A percentile compares a stretch with the other conserved stretches of the same genome.
These are phyloP conservation scores for Ptilorrhoa leucosticta DNA, from an alignment of 2,113 vertebrate genomes.

Conservation along the genomic window DNA sequence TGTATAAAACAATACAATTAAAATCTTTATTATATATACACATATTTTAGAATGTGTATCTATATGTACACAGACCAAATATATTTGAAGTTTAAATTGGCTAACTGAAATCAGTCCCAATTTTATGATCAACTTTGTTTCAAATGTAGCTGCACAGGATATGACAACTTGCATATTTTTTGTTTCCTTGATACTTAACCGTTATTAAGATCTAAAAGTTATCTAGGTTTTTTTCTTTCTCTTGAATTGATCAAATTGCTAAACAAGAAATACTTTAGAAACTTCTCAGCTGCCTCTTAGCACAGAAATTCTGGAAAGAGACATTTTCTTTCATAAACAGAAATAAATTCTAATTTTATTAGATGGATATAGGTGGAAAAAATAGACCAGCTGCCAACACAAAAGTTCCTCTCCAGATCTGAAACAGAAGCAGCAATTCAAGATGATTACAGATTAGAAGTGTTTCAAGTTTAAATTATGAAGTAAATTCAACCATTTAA, in stretches of 20 bases:
- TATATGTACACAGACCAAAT: background rate
- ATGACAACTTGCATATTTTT: background rate
- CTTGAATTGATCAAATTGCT: background rate
- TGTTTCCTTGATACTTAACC: background rate
- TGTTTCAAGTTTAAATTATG: background rate
- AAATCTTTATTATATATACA: background rate
- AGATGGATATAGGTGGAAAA: background rate
- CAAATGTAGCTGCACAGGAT: background rate
- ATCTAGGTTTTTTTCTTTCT: background rate
- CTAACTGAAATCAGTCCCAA: constrained; percentile 20
- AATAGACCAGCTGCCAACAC: background rate
- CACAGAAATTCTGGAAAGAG: background rate
- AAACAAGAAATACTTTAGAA: background rate
- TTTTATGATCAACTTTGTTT: constrained; percentile 20
- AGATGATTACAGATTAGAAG: background rate
- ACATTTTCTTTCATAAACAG: background rate
- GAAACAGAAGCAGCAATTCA: background rate
- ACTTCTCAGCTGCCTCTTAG: background rate
- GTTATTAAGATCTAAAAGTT: background rate
- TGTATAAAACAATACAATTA: background rate
- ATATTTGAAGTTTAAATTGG: background rate
- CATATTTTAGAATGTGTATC: background rate
- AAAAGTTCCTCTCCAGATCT: background rate
- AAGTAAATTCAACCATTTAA: background rate
- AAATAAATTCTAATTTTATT: background rate